These are phyloP conservation scores for Oreochromis mossambicus DNA, from an alignment of 2,797 vertebrate genomes.

Conservation along the genomic window DNA sequence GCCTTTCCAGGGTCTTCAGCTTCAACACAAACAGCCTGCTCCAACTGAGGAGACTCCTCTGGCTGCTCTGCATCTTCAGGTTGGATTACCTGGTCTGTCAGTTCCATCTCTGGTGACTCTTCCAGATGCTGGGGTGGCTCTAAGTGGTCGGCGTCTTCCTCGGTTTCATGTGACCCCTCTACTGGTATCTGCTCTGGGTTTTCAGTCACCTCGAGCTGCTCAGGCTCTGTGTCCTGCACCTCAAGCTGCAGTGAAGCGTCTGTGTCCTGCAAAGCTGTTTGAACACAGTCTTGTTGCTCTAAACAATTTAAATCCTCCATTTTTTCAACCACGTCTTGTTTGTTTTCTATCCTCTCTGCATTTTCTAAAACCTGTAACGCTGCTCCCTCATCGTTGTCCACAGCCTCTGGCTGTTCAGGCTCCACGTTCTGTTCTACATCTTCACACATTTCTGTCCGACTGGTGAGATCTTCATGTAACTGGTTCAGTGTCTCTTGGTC, in stretches of 20 bases:
- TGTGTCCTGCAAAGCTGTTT: not conserved
- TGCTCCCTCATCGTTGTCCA: not conserved
- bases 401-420: slow-evolving; percentile 5
- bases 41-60: not conserved
- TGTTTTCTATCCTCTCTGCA: not conserved
- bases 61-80: not conserved
- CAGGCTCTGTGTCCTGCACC: not conserved
- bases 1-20: not conserved
- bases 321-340: not conserved
- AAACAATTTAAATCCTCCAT: not conserved
- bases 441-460: slow-evolving; percentile 23
- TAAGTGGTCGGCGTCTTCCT: not conserved
- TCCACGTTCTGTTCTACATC: slow-evolving; percentile 14
- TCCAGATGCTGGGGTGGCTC: not conserved
- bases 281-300: not conserved
- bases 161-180: not conserved
- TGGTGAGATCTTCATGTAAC: not conserved
- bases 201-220: not conserved
- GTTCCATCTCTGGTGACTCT: not conserved
- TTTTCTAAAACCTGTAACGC: not conserved
- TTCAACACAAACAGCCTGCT: slow-evolving; percentile 6
- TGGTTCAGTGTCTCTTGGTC: not conserved
- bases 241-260: not conserved
- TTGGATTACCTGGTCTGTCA: not conserved
- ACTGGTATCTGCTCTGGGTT: not conserved